phyloP scores from a whole-genome alignment of 2,113 vertebrate genomes.

The Psephotus haematonotus region DNA sequence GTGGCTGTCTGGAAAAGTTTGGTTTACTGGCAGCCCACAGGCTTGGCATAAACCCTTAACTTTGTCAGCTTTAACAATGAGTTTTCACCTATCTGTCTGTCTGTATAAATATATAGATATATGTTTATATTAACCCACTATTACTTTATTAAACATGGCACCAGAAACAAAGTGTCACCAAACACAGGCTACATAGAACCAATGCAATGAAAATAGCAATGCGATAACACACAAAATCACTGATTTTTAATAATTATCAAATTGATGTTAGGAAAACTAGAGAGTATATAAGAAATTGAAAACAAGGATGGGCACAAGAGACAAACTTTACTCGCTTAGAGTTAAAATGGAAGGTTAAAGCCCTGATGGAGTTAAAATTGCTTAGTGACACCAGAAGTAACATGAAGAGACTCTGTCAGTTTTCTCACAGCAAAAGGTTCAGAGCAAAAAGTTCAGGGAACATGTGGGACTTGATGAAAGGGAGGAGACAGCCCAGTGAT shows the following conservation, averaged over 20 bases:
- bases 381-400: background rate
- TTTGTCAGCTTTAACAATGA: background rate
- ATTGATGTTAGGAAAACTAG: background rate
- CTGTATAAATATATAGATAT: background rate
- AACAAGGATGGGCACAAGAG: background rate
- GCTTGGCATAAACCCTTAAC: background rate
- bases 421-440: background rate
- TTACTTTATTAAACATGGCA: background rate
- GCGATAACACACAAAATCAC: background rate
- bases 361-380: background rate
- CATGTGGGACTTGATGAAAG: background rate
- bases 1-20: background rate
- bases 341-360: background rate
- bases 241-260: background rate
- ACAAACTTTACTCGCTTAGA: background rate
- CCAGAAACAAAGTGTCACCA: background rate
- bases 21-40: background rate
- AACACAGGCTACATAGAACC: background rate
- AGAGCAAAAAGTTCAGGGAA: background rate
- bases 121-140: background rate
- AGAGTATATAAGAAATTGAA: background rate
- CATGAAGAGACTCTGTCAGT: background rate
- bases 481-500: background rate
- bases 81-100: background rate
- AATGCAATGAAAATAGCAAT: background rate